Percentiles rank a stretch among this genome's conserved stretches.
These are phyloP conservation scores for Drosophila teissieri DNA, from an alignment of 1,140 invertebrate species.

Conservation along the genomic window DNA sequence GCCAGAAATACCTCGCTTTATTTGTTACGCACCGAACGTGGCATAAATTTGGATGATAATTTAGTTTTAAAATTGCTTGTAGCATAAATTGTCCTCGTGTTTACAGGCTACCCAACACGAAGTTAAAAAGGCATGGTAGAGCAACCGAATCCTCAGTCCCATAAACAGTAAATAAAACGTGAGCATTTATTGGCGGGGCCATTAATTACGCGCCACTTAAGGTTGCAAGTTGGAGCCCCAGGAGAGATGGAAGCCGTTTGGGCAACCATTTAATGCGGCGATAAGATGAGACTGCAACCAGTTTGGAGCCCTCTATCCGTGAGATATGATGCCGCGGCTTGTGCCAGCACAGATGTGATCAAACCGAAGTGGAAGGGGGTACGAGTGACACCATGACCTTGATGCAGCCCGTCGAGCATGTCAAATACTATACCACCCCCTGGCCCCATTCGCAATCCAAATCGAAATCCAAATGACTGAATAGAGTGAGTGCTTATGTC, in stretches of 20 bases:
- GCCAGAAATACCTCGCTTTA: conserved; percentile 17
- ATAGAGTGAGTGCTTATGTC: conserved; percentile 33
- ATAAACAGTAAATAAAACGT: conserved; percentile 79
- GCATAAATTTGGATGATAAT: conserved; percentile 52
- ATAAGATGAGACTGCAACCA: conserved; percentile 47
- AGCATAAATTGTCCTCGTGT: conserved; percentile 72
- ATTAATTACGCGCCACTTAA: conserved; percentile 75
- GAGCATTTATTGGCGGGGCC: conserved; percentile 64
- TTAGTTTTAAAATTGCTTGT: conserved; percentile 47
- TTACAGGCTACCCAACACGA: conserved; percentile 57
- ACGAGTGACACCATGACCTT: conserved; percentile 19
- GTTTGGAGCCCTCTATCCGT: conserved; percentile 15
- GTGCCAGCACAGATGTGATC: conserved; percentile 52
- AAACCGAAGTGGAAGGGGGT: conserved; percentile 29
- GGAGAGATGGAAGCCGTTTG: conserved; percentile 53
- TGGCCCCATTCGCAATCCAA: conserved; percentile 12
- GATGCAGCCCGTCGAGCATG: conserved; percentile 38
- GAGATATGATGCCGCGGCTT: conserved; percentile 43
- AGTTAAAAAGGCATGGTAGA: conserved; percentile 23
- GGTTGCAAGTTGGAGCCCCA: conserved; percentile 28
- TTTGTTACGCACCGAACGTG: conserved; percentile 39
- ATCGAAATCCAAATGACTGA: conserved; percentile 11
- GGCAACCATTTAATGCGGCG: conserved; percentile 42
- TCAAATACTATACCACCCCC: conserved; percentile 24
- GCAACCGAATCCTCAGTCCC: conserved; percentile 39